Conservation (phyloP, 2,113 vertebrate genomes). For the Cephalopterus ornatus region DNA sequence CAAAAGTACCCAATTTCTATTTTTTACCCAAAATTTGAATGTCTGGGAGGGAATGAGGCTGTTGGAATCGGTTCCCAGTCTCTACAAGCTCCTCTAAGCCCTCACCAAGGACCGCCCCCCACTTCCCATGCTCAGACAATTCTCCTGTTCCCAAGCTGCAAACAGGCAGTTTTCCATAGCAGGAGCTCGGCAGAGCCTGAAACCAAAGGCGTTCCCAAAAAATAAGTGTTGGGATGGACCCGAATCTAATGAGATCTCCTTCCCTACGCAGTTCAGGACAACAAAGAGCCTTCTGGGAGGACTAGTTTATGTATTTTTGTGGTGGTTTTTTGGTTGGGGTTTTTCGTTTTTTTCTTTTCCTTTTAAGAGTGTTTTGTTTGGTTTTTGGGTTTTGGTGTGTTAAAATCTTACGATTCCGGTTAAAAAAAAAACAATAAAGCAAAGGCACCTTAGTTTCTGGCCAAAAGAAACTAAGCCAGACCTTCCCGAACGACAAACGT, state of each 20-base stretch:
- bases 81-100: not conserved
- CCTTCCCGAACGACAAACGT: not conserved
- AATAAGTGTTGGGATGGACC: not conserved
- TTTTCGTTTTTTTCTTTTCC: not conserved
- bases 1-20: not conserved
- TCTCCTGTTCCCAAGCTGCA: not conserved
- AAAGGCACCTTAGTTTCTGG: not conserved
- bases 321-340: not conserved
- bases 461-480: not conserved
- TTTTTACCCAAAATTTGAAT: not conserved
- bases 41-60: not conserved
- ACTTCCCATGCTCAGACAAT: not conserved
- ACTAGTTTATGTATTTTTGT: not conserved
- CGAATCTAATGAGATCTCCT: not conserved
- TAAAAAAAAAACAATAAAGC: not conserved
- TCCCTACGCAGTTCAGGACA: not conserved
- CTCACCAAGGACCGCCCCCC: not conserved
- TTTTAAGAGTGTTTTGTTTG: not conserved
- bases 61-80: not conserved
- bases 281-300: not conserved
- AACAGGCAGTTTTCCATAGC: not conserved
- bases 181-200: not conserved
- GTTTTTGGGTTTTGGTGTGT: not conserved
- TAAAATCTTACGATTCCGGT: not conserved
- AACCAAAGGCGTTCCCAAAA: not conserved